These are phyloP conservation scores for Tetramorium parvispinum DNA, from an alignment of 1,140 invertebrate species.

Conservation along the genomic window DNA sequence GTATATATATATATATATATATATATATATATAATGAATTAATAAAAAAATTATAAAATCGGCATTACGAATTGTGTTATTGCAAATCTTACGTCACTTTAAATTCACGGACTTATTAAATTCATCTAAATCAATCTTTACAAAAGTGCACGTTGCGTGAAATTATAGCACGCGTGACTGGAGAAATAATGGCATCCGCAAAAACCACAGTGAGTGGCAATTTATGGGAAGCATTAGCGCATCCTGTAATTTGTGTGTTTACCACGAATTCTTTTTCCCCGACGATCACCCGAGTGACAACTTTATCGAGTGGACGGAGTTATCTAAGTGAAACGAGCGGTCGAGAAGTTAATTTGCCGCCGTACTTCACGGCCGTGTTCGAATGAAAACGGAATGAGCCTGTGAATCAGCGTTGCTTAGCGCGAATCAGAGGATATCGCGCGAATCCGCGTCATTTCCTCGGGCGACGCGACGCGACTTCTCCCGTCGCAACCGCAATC, in stretches of 20 bases:
- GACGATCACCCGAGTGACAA: background rate
- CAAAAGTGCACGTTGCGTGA: background rate
- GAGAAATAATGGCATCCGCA: slow-evolving; percentile 1
- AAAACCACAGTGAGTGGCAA: slow-evolving; percentile 1
- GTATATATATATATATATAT: too few relatives aligned
- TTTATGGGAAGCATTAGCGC: slow-evolving; percentile 32
- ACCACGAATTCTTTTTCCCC: slow-evolving; percentile 1
- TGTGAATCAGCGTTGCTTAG: slow-evolving; percentile 19
- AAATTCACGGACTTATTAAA: background rate
- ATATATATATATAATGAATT: too few relatives aligned
- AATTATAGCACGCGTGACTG: slow-evolving; percentile 3
- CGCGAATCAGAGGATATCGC: slow-evolving; percentile 28
- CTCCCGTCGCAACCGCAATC: background rate
- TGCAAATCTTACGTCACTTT: background rate
- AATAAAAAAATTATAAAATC: background rate
- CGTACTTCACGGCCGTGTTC: background rate
- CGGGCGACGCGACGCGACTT: slow-evolving; percentile 18
- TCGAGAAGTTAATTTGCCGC: slow-evolving; percentile 36
- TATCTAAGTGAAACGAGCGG: slow-evolving; percentile 34
- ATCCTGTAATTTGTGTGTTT: slow-evolving; percentile 38
- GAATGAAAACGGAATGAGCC: slow-evolving; percentile 20
- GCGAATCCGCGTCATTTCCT: slow-evolving; percentile 10
- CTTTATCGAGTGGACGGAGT: slow-evolving; percentile 18
- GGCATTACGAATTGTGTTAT: background rate
- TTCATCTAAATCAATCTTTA: slow-evolving; percentile 5